Evolutionary conservation across 2,113 vertebrate species (phyloP).

Genomic region (Pipa parva): DNA sequence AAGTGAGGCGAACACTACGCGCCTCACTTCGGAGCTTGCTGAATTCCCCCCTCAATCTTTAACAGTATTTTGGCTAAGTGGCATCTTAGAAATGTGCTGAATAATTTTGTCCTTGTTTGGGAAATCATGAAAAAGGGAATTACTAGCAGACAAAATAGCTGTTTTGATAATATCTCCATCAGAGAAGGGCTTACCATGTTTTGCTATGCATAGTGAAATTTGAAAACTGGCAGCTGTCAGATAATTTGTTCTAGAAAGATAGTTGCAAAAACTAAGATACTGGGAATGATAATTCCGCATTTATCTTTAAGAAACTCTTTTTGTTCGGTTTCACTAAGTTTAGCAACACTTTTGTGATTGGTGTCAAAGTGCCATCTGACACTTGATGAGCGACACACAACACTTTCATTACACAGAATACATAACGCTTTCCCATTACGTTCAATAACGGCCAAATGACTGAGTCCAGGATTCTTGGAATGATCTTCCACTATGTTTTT

Average conservation of each 20-base stretch:
- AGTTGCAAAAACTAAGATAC: neutral
- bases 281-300: neutral
- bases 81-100: conserved; percentile 12
- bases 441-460: too few relatives aligned
- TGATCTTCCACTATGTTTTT: too few relatives aligned
- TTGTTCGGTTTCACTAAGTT: neutral
- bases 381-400: too few relatives aligned
- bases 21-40: too few relatives aligned
- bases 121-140: conserved; percentile 35
- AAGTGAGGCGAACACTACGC: too few relatives aligned
- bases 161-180: conserved; percentile 11
- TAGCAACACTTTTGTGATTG: too few relatives aligned
- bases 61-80: too few relatives aligned
- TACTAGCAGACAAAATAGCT: conserved; percentile 17
- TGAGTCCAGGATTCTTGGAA: too few relatives aligned
- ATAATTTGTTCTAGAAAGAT: conserved; percentile 38
- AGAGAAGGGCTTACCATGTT: conserved; percentile 19
- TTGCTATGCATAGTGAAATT: conserved; percentile 14
- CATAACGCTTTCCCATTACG: too few relatives aligned
- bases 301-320: neutral
- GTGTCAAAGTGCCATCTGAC: neutral
- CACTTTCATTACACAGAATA: too few relatives aligned
- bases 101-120: conserved; percentile 25
- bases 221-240: conserved; percentile 24
- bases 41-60: too few relatives aligned